phyloP scores from a whole-genome alignment of 2,113 vertebrate genomes.

The Physeter macrocephalus region DNA sequence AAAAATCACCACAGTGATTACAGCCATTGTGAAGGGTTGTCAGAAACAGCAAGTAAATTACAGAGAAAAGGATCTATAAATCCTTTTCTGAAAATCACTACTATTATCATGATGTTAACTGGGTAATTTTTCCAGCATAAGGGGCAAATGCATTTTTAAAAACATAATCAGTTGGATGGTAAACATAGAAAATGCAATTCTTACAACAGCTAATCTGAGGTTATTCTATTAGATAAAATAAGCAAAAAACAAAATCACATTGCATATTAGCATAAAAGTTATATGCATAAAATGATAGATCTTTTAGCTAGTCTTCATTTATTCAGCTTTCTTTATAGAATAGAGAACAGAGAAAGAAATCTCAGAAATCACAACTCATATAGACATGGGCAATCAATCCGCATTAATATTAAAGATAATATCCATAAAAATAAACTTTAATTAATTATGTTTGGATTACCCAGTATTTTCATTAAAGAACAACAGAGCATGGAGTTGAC shows the following conservation, averaged over 20 bases:
- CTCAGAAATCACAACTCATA: neutral
- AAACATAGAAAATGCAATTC: neutral
- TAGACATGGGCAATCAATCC: neutral
- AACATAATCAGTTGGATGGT: conserved; percentile 40
- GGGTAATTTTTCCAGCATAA: conserved; percentile 51
- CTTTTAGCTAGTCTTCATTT: neutral
- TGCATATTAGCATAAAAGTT: neutral
- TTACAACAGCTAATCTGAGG: conserved; percentile 21
- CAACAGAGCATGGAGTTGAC: neutral
- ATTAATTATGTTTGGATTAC: conserved; percentile 39
- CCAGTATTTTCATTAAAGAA: conserved; percentile 30
- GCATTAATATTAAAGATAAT: conserved; percentile 41
- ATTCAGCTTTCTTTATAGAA: neutral
- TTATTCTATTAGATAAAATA: neutral
- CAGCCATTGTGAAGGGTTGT: conserved; percentile 53
- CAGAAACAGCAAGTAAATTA: conserved; percentile 54
- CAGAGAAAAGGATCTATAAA: conserved; percentile 43
- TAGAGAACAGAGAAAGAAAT: neutral
- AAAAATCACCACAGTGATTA: conserved; percentile 57
- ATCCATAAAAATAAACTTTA: conserved; percentile 28
- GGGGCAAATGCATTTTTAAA: conserved; percentile 39
- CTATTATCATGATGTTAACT: conserved; percentile 54
- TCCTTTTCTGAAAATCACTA: conserved; percentile 45
- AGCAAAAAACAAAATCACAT: neutral
- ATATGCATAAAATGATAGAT: neutral